Percentiles rank a stretch among this genome's conserved stretches.
Evolutionary conservation across 30 jellyfish, hydroid and myxozoan genomes (phyloP).

Genomic region (Morbakka virulenta): DNA sequence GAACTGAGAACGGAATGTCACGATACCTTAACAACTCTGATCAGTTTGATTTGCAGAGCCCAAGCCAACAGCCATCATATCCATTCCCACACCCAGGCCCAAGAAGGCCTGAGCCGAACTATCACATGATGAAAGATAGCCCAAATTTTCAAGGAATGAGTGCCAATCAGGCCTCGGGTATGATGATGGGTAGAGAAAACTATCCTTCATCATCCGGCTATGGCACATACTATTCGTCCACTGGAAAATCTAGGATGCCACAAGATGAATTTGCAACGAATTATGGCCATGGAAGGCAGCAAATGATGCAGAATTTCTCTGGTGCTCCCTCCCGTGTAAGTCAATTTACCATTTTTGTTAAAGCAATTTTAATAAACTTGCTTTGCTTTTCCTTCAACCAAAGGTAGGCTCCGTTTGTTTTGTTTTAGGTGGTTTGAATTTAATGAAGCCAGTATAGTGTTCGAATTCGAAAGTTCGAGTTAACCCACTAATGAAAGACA

Average conservation of each 20-base stretch:
- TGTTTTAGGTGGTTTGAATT: no score
- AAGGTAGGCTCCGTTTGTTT: no score
- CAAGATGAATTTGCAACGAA: not conserved
- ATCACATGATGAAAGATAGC: constrained; percentile 20
- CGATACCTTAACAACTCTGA: constrained; percentile 52
- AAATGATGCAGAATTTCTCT: not conserved
- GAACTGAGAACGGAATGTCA: constrained; percentile 76
- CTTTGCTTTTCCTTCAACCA: no score
- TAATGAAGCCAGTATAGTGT: no score
- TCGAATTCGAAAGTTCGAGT: no score
- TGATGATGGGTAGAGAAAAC: not conserved
- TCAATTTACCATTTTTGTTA: not conserved
- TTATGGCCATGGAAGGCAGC: not conserved
- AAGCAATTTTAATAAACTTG: no score
- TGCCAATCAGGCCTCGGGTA: not conserved
- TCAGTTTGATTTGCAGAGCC: constrained; percentile 54
- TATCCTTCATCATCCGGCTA: not conserved
- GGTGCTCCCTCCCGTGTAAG: not conserved
- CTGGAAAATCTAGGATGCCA: not conserved
- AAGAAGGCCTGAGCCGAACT: constrained; percentile 58
- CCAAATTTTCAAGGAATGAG: not conserved
- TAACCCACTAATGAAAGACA: no score
- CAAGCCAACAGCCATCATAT: constrained; percentile 52
- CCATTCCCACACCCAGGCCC: constrained; percentile 38
- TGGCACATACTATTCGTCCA: not conserved